A percentile compares a stretch with the other conserved stretches of the same genome.
Conservation (phyloP, 2,888 invertebrate species). For the Amphiduros pacificus region DNA sequence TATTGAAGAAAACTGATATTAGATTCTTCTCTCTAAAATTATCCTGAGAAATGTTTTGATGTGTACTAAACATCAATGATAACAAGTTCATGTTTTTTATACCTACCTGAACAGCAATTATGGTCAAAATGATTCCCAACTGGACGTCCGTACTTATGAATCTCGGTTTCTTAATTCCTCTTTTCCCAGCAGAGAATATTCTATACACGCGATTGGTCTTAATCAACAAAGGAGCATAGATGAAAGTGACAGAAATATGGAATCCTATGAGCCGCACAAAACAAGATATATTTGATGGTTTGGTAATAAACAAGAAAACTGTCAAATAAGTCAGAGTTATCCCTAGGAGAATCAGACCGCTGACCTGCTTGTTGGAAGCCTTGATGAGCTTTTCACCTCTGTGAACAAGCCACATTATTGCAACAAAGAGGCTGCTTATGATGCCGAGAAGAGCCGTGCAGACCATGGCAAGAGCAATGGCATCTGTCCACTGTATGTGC, state of each 20-base stretch:
- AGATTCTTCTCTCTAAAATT: too few species aligned
- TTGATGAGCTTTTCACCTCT: constrained; percentile 2
- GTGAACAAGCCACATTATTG: not conserved
- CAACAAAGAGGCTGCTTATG: not conserved
- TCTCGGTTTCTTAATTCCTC: not conserved
- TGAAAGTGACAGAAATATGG: not conserved
- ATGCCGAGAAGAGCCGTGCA: not conserved
- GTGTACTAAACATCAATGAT: too few species aligned
- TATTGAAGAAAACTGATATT: too few species aligned
- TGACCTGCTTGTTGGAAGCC: not conserved
- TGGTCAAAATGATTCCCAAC: too few species aligned
- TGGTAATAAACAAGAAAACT: not conserved
- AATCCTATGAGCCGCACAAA: not conserved
- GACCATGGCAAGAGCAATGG: not conserved
- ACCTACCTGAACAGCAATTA: too few species aligned
- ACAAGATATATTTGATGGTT: not conserved
- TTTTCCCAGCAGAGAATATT: constrained; percentile 1
- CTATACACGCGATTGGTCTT: constrained; percentile 6
- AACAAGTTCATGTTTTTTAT: too few species aligned
- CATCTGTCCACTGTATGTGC: not conserved
- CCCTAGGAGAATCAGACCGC: not conserved
- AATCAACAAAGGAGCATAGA: not conserved
- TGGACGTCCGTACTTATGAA: not conserved
- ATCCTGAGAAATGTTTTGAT: too few species aligned
- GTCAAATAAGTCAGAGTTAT: not conserved